Percentiles rank a stretch among this genome's conserved stretches.
Conservation (phyloP, 2,888 invertebrate genomes). For the Dicyrtoma fusca region DNA sequence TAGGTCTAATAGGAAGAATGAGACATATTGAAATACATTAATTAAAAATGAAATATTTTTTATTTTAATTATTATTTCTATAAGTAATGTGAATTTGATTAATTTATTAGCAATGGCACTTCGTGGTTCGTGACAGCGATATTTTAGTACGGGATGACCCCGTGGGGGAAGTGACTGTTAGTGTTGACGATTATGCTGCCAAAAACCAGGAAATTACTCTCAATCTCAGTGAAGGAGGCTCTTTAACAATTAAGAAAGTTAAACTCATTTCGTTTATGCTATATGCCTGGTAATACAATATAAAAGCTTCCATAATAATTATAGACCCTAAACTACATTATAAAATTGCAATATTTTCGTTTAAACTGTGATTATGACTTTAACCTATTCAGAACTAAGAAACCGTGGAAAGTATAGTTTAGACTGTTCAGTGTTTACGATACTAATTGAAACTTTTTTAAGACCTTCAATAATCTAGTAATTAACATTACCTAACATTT, state of each 20-base stretch:
- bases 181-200: conserved; percentile 49
- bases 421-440: too few species aligned
- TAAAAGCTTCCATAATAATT: too few species aligned
- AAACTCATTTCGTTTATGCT: conserved; percentile 49
- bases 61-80: too few species aligned
- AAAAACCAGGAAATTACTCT: conserved; percentile 45
- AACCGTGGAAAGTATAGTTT: too few species aligned
- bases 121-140: conserved; percentile 49
- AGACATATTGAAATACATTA: background rate
- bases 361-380: too few species aligned
- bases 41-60: background rate
- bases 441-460: too few species aligned
- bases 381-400: background rate
- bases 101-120: conserved; percentile 45
- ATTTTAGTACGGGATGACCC: conserved; percentile 48
- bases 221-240: conserved; percentile 42
- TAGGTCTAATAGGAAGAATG: background rate
- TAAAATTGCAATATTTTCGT: too few species aligned
- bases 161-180: conserved; percentile 48
- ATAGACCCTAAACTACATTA: too few species aligned
- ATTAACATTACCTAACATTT: too few species aligned
- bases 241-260: conserved; percentile 47
- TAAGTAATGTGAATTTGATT: too few species aligned
- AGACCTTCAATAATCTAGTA: too few species aligned
- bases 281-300: conserved; percentile 42